Conservation (phyloP, 2,888 invertebrate species). For the Nycteola revayana region DNA sequence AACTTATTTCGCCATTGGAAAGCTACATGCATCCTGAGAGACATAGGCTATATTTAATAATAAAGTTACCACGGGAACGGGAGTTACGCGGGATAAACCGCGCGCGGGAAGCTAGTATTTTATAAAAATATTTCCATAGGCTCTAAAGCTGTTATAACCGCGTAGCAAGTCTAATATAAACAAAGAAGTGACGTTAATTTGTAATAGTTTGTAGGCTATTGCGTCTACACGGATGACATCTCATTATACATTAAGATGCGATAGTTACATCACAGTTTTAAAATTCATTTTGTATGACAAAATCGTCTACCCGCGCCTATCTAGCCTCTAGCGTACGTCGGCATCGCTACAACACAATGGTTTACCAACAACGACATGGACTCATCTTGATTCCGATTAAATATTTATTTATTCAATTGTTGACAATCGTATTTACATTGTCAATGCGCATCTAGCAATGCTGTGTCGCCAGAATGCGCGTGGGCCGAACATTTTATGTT, state of each 20-base stretch:
- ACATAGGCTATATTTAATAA: no score
- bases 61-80: no score
- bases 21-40: no score
- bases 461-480: constrained; percentile 56
- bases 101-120: no score
- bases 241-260: constrained; percentile 27
- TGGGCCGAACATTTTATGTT: constrained; percentile 63
- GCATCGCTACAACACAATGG: constrained; percentile 49
- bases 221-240: constrained; percentile 26
- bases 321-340: constrained; percentile 16
- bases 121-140: no score
- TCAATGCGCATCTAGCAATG: constrained; percentile 57
- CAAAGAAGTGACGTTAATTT: constrained; percentile 7
- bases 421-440: constrained; percentile 79
- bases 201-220: constrained; percentile 26
- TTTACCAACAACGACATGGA: constrained; percentile 36
- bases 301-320: constrained; percentile 52
- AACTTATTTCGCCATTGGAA: no score
- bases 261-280: constrained; percentile 51
- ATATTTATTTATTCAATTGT: constrained; percentile 78
- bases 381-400: constrained; percentile 73
- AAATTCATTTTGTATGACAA: constrained; percentile 48
- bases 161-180: constrained; percentile 1
- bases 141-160: no score
- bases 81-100: no score